Percentiles rank a stretch among this genome's conserved stretches.
These are phyloP conservation scores for Chromoteleia sp. DNA, from an alignment of 2,888 invertebrate genomes.

Conservation along the genomic window DNA sequence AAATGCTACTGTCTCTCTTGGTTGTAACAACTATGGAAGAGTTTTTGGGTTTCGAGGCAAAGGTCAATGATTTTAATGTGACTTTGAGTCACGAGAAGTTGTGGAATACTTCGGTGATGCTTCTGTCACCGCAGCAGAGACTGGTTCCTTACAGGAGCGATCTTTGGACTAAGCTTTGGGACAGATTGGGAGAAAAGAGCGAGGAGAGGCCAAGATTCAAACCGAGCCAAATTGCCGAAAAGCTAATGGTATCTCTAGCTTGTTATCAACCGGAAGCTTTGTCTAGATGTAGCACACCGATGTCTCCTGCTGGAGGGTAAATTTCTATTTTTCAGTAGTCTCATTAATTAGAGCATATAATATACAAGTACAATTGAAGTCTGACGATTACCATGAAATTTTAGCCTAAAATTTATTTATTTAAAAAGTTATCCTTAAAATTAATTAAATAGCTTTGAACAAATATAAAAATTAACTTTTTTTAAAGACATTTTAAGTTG, in stretches of 20 bases:
- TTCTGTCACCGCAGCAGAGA: constrained; percentile 93
- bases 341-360: no score
- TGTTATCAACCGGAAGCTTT: constrained; percentile 95
- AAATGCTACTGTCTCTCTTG: no score
- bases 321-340: no score
- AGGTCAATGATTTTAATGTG: constrained; percentile 87
- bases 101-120: constrained; percentile 93
- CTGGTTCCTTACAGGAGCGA: constrained; percentile 93
- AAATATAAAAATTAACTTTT: no score
- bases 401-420: no score
- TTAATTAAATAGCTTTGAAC: no score
- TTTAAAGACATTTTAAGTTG: no score
- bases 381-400: no score
- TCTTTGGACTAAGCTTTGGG: constrained; percentile 94
- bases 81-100: constrained; percentile 90
- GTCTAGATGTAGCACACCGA: constrained; percentile 93
- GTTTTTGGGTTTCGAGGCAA: constrained; percentile 87
- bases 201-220: constrained; percentile 88
- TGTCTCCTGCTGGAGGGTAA: constrained; percentile 89
- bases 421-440: no score
- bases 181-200: constrained; percentile 87
- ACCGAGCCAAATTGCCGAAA: constrained; percentile 90
- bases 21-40: constrained; percentile 89
- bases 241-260: constrained; percentile 91
- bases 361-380: constrained; percentile 72